A percentile compares a stretch with the other conserved stretches of the same genome.
Conservation (phyloP, 2,888 invertebrate genomes). For the Zhengitettix transpicula region DNA sequence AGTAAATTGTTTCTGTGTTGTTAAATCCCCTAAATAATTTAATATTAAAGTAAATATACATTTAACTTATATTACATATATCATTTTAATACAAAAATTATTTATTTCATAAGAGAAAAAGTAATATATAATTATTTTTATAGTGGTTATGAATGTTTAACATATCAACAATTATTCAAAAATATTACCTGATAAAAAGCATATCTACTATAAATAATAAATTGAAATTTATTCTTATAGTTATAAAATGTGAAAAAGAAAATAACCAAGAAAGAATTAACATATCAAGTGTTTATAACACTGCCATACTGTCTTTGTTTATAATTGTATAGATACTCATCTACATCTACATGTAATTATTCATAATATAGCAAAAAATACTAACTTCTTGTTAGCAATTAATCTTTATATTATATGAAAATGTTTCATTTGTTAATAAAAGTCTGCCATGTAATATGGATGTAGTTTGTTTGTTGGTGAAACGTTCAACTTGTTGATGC, state of each 20-base stretch:
- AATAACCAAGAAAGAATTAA: not conserved
- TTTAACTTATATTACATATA: too few species aligned
- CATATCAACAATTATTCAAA: not conserved
- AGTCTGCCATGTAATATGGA: not conserved
- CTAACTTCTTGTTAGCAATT: too few species aligned
- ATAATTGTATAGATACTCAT: not conserved
- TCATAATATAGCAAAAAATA: not conserved
- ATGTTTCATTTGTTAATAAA: not conserved
- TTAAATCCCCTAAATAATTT: too few species aligned
- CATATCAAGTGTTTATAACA: too few species aligned
- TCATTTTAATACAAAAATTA: too few species aligned
- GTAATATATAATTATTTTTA: not conserved
- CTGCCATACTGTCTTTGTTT: not conserved
- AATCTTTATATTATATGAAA: conserved; percentile 1
- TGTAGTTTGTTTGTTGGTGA: conserved; percentile 1
- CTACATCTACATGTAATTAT: not conserved
- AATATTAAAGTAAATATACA: too few species aligned
- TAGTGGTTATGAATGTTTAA: not conserved
- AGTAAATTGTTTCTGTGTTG: too few species aligned
- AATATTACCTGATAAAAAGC: not conserved
- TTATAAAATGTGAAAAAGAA: not conserved
- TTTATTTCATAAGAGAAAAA: too few species aligned
- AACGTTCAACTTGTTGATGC: too few species aligned
- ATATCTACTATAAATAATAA: not conserved
- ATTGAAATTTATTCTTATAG: too few species aligned